Conservation (phyloP, 2,888 invertebrate genomes). For the Eueremaeus valkanovi region DNA sequence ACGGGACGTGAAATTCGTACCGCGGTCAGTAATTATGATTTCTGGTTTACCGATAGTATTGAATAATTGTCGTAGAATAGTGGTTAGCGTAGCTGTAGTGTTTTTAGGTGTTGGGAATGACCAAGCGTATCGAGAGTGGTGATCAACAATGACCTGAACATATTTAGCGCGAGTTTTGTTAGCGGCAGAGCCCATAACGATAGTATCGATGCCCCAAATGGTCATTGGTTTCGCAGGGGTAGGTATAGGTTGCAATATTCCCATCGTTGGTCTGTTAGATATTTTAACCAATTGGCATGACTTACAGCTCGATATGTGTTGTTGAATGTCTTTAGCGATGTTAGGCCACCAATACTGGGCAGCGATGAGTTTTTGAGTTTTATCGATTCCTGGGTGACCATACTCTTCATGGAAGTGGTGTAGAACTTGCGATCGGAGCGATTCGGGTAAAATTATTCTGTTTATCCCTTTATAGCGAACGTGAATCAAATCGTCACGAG, state of each 20-base stretch:
- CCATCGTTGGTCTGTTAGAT: not conserved
- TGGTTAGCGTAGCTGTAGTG: not conserved
- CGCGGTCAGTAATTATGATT: constrained; percentile 8
- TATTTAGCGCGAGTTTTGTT: not conserved
- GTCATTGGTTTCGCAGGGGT: not conserved
- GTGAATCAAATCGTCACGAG: not conserved
- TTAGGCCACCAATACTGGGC: not conserved
- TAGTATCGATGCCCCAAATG: not conserved
- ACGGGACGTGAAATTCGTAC: not conserved
- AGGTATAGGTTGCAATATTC: not conserved
- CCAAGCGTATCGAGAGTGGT: constrained; percentile 23
- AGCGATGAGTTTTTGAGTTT: not conserved
- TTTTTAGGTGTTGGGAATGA: not conserved
- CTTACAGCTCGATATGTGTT: not conserved
- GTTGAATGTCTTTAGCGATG: not conserved
- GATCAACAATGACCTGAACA: constrained; percentile 30
- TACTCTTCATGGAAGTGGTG: not conserved
- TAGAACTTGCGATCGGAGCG: not conserved
- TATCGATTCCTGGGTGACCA: not conserved
- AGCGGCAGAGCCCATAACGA: constrained; percentile 30
- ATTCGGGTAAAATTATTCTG: not conserved
- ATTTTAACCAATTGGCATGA: constrained; percentile 4
- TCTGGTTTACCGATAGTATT: not conserved
- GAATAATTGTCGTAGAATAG: not conserved
- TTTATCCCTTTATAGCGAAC: not conserved